These are phyloP conservation scores for Zaprionus obscuricornis DNA, from an alignment of 2,888 invertebrate genomes.

Conservation along the genomic window DNA sequence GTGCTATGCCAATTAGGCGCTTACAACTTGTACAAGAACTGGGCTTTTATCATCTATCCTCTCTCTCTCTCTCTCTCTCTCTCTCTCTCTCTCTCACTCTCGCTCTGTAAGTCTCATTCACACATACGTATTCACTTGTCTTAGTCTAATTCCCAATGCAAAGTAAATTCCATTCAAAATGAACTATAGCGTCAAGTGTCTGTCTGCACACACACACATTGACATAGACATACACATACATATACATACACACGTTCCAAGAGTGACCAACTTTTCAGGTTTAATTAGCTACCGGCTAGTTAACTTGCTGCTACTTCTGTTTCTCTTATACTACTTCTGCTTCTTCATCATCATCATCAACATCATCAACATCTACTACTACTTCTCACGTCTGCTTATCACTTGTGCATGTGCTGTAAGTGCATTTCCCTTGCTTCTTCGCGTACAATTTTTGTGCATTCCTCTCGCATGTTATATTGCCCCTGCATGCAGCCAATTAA, in stretches of 20 bases:
- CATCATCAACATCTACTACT: background rate
- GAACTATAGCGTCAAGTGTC: constrained; percentile 20
- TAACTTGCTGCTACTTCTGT: constrained; percentile 57
- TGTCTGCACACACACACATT: constrained; percentile 4
- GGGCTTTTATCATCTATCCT: background rate
- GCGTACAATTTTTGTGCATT: constrained; percentile 58
- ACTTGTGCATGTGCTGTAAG: too few relatives aligned
- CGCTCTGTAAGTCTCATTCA: too few relatives aligned
- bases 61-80: constrained; percentile 19
- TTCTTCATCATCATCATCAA: background rate
- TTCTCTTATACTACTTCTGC: constrained; percentile 2
- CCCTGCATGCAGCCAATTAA: constrained; percentile 79
- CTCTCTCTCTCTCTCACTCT: constrained; percentile 9
- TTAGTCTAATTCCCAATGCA: constrained; percentile 68
- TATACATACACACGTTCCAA: constrained; percentile 17
- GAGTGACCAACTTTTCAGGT: constrained; percentile 69
- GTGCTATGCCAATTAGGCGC: constrained; percentile 47
- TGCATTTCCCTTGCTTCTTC: constrained; percentile 31
- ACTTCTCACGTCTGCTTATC: too few relatives aligned
- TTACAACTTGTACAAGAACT: constrained; percentile 31
- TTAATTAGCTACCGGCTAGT: constrained; percentile 76
- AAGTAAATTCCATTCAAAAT: constrained; percentile 64
- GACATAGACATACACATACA: background rate
- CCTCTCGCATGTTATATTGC: constrained; percentile 68
- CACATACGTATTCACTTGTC: constrained; percentile 53